Base-by-base conservation (phyloP, 2,113 vertebrate genomes). In the Campylomormyrus numenius region DNA sequence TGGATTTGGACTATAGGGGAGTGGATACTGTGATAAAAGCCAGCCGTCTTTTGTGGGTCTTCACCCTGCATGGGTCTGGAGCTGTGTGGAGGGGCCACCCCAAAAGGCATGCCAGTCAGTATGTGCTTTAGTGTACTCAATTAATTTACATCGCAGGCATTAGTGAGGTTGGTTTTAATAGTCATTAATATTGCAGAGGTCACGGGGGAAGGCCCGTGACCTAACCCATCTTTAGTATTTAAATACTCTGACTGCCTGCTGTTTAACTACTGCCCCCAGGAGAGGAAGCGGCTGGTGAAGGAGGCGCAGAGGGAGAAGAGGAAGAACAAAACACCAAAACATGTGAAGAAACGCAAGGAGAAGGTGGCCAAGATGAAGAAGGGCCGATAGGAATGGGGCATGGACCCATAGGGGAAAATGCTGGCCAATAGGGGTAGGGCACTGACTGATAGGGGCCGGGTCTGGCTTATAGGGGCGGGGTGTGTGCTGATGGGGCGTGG, bases 281-380 rank as follows among this genome's bases (percentile, higher is more conserved):
- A 98, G 95, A 96, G 94, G 91, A 99, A 99, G 91, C 98, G 96
- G 93, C 89, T 96, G 93, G 95, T 94, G 52, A 99, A 99, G 94
- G 98, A 99, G 92, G 97, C 97, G 84, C 98, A 99, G 92, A 96
- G 98, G 94, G 98, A 99, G 91, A 98, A 97, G 91, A 96, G 98
- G 24, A 98, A 96, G 95, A 96, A 15, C 88, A 99, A 99, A 95
- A 92, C 96, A 0, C 98, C 97, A 9, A 99, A 99, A 93, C 97
- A 98, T 0, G 93, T 98, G 50, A 99, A 99, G 93, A 99, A 98
- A 93, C 96, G 98, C 89, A 99, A 97, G 91, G 98, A 99, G 93
- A 99, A 97, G 92, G 95, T 96, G 90, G 93, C 97, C 89, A 98
- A 97, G 93, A 97, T 91, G 92, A 99, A 98, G 94, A 98, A 97